Percentiles rank a stretch among this genome's conserved stretches.
phyloP scores from a whole-genome alignment of 2,113 vertebrate species.

The Callionymus lyra region DNA sequence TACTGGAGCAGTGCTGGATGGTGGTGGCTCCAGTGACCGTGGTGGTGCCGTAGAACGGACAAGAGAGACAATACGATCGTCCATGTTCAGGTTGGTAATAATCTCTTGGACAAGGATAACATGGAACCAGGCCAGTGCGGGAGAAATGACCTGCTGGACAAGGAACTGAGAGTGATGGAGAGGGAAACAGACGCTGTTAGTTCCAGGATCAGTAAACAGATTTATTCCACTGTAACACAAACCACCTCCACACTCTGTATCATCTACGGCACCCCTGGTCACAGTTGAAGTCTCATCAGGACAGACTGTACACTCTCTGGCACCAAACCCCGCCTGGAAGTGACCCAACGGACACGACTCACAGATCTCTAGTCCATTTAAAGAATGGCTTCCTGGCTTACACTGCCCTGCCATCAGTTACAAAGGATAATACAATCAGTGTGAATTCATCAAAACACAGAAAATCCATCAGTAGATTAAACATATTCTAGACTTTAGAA shows the following conservation, averaged over 20 bases:
- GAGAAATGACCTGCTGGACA: slow-evolving; percentile 89
- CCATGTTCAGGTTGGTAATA: slow-evolving; percentile 91
- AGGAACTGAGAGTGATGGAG: slow-evolving; percentile 65
- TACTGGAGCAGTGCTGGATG: slow-evolving; percentile 93
- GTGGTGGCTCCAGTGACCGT: slow-evolving; percentile 77
- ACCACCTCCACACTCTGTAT: slow-evolving; percentile 86
- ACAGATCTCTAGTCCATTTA: slow-evolving; percentile 88
- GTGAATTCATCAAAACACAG: neutral
- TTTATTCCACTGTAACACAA: neutral
- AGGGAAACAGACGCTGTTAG: too few species aligned
- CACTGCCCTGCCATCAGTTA: slow-evolving; percentile 75
- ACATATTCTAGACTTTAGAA: too few species aligned
- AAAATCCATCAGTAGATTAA: too few species aligned
- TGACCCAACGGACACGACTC: slow-evolving; percentile 89
- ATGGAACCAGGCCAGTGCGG: slow-evolving; percentile 87
- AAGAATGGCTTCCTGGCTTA: slow-evolving; percentile 86
- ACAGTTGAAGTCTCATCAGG: slow-evolving; percentile 81
- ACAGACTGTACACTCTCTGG: slow-evolving; percentile 76
- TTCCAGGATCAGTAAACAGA: neutral
- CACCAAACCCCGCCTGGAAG: slow-evolving; percentile 77
- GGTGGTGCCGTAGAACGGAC: slow-evolving; percentile 94
- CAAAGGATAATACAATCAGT: neutral
- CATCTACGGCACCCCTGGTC: slow-evolving; percentile 81
- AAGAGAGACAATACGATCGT: slow-evolving; percentile 91
- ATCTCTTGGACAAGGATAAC: slow-evolving; percentile 89